phyloP scores from a whole-genome alignment of 2,797 vertebrate species.

The Brachyalestes nurse region DNA sequence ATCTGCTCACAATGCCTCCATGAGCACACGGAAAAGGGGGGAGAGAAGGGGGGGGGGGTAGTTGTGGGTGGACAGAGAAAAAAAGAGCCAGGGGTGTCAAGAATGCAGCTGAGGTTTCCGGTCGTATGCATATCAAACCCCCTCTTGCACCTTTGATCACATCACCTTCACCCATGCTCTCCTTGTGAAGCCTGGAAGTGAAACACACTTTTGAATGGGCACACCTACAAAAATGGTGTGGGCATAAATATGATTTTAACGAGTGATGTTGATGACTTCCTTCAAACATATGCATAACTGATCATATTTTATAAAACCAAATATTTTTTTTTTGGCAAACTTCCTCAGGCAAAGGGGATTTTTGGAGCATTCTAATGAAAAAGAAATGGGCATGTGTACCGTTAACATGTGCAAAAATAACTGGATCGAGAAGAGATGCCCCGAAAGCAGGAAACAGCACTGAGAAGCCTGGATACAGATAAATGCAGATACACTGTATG shows the following conservation, averaged over 20 bases:
- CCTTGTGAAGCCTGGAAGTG: slow-evolving; percentile 30
- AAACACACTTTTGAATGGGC: background rate
- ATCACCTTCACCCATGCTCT: slow-evolving; percentile 49
- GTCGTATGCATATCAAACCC: slow-evolving; percentile 63
- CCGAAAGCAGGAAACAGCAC: background rate
- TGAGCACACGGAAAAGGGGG: slow-evolving; percentile 37
- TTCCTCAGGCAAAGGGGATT: too few relatives aligned
- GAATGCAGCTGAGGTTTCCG: slow-evolving; percentile 53
- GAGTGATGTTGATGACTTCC: too few relatives aligned
- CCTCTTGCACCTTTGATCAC: slow-evolving; percentile 61
- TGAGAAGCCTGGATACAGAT: too few relatives aligned
- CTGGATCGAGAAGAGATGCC: background rate
- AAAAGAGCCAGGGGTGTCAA: slow-evolving; percentile 50
- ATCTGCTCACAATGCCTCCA: slow-evolving; percentile 62
- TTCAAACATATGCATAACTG: too few relatives aligned
- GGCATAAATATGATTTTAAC: too few relatives aligned
- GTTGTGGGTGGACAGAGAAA: background rate
- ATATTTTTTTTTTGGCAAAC: too few relatives aligned
- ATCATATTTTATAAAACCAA: too few relatives aligned
- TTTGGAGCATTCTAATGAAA: too few relatives aligned
- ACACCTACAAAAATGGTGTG: background rate
- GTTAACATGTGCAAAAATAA: too few relatives aligned
- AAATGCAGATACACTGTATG: too few relatives aligned
- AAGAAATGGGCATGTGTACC: too few relatives aligned
- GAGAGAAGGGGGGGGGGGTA: background rate